Evolutionary conservation across 2,113 vertebrate genomes (phyloP).

Genomic region (Alectura lathami): DNA sequence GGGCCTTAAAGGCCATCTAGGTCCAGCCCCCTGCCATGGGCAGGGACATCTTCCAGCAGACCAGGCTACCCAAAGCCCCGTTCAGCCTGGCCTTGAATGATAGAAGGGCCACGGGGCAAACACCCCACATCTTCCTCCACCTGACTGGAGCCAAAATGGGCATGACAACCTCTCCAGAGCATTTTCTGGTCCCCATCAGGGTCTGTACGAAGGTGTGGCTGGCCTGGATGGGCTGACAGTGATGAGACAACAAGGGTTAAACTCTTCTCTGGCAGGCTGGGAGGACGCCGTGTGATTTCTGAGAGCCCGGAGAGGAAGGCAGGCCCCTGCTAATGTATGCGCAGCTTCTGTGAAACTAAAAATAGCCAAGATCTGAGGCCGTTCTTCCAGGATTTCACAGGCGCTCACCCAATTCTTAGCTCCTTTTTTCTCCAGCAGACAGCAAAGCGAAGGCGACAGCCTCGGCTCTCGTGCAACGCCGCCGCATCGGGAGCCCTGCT

Average conservation of each 20-base stretch:
- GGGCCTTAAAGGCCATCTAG: neutral
- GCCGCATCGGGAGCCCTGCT: neutral
- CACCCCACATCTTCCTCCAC: neutral
- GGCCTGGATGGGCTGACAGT: neutral
- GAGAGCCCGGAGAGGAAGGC: constrained; percentile 16
- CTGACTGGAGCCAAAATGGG: neutral
- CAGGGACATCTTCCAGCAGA: neutral
- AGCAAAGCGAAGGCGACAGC: neutral
- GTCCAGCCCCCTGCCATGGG: neutral
- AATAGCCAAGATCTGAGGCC: constrained; percentile 66
- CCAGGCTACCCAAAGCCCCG: neutral
- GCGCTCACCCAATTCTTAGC: constrained; percentile 49
- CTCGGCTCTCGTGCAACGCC: neutral
- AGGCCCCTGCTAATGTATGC: constrained; percentile 54
- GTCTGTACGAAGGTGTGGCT: neutral
- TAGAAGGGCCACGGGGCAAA: neutral
- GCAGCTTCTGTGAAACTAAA: constrained; percentile 56
- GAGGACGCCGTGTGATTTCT: constrained; percentile 32
- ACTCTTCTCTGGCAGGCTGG: neutral
- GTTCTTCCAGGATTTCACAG: constrained; percentile 68
- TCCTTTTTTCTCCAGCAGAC: constrained; percentile 32
- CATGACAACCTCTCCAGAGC: neutral
- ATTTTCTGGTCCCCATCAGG: neutral
- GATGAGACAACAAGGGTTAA: neutral
- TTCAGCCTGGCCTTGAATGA: neutral